Conservation (phyloP, 2,888 invertebrate species). For the Pammene fasciana region DNA sequence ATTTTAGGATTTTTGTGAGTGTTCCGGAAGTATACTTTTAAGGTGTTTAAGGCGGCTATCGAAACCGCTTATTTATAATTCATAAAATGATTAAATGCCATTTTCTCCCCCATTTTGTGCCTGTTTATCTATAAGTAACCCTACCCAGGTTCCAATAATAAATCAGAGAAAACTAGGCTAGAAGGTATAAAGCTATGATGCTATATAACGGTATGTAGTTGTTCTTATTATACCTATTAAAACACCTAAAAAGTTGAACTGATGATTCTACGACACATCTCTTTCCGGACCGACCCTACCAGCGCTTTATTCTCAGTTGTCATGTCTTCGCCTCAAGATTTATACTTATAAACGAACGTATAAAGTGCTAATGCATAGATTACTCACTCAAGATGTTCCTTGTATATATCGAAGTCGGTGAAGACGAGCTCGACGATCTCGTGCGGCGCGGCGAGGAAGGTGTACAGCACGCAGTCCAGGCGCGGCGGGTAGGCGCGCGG, state of each 20-base stretch:
- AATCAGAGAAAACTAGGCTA: not conserved
- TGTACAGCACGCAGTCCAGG: conserved; percentile 92
- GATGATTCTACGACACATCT: no score
- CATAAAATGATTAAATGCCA: no score
- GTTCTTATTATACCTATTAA: no score
- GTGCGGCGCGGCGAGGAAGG: conserved; percentile 89
- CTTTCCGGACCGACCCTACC: no score
- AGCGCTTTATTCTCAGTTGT: no score
- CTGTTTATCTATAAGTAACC: not conserved
- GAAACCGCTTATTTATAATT: not conserved
- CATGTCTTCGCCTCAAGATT: no score
- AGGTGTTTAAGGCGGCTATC: not conserved
- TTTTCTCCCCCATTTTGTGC: not conserved
- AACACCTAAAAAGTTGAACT: no score
- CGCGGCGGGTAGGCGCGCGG: conserved; percentile 89
- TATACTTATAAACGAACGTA: not conserved
- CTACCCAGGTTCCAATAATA: not conserved
- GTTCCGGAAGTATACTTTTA: not conserved
- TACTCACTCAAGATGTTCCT: conserved; percentile 87
- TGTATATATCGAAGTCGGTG: conserved; percentile 90
- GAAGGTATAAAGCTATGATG: no score
- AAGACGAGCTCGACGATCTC: conserved; percentile 93
- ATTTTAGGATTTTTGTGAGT: not conserved
- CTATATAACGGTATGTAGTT: no score
- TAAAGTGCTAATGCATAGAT: not conserved